Base-by-base conservation (phyloP, 2,113 vertebrate species). In the Silurus asotus region DNA sequence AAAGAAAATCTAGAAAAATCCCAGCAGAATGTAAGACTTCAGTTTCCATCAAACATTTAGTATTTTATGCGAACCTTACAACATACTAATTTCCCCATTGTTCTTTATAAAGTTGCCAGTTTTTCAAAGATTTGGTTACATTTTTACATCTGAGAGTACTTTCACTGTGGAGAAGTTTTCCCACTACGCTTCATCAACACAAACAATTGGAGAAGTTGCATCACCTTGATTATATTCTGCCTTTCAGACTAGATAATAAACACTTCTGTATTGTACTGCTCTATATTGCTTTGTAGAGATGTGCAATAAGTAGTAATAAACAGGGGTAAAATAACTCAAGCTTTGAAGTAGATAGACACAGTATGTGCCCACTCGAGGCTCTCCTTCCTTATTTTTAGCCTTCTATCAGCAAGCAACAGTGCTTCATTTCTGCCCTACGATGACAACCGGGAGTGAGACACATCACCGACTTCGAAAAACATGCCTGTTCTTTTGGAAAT, bases 401-500 rank as follows among this genome's bases (percentile, higher is more conserved):
- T 87, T 87, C 51, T 76, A 87, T 85, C 78, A 85, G 78, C 62
- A 69, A 74, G 59, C 76, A 79, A 62, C 61, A 70, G 61, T 67
- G 48, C 67, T 84, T 88, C 59, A 88, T 88, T 88, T 84, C 67
- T 81, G 82, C 75, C 28, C 59, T 53, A 76, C 59, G 45, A 81
- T 85, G 67, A 81, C 78, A 56, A 62, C 45, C 69, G 5, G n/a
- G 58, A 88, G 83, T 45, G 69, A 65, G 69, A 58, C 83, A 81
- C 56, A 87, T 87, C 85, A 83, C 61, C 70, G 88, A 83, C 80
- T n/a, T 69, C 64, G 81, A 90, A 76, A 86, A 80, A 53, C 79
- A 67, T 86, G 85, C 86, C 81, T 90, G 90, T 90, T 90, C 89
- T 91, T 92, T 87, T 86, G 84, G 87, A 86, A 77, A 72, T 84